phyloP scores from a whole-genome alignment of 2,888 invertebrate genomes.

The Beris chalybata region DNA sequence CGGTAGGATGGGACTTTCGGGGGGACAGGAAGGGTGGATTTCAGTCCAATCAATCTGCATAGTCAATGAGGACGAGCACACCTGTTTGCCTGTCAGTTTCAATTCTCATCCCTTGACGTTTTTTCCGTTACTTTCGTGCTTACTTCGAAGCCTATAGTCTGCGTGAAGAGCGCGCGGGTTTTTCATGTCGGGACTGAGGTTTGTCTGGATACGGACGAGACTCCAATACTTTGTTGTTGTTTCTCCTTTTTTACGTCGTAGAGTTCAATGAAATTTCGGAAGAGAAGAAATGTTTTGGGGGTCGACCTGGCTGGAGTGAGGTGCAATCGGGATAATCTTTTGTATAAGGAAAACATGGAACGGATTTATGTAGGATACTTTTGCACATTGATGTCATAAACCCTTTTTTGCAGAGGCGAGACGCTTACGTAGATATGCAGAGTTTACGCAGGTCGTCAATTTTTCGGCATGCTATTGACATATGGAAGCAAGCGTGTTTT shows the following conservation, averaged over 20 bases:
- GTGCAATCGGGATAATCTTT: no score
- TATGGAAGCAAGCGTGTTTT: no score
- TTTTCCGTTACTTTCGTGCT: slow-evolving; percentile 15
- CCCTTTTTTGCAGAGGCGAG: no score
- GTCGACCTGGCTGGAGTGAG: not conserved
- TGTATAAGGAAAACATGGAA: no score
- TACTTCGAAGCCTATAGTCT: slow-evolving; percentile 6
- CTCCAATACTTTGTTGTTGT: not conserved
- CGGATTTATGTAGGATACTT: no score
- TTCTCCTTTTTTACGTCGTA: slow-evolving; percentile 2
- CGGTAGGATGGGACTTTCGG: not conserved
- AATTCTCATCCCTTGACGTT: slow-evolving; percentile 19
- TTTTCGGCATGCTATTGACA: no score
- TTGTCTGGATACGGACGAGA: slow-evolving; percentile 11
- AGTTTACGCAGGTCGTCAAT: no score
- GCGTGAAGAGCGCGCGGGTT: slow-evolving; percentile 10
- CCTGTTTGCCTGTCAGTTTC: slow-evolving; percentile 36
- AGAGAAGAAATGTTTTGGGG: slow-evolving; percentile 4
- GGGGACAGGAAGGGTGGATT: slow-evolving; percentile 9
- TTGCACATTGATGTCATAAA: no score
- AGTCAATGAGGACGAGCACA: slow-evolving; percentile 33
- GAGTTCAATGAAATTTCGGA: slow-evolving; percentile 20
- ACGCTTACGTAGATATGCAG: no score
- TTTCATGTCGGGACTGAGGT: slow-evolving; percentile 1
- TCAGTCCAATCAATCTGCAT: slow-evolving; percentile 21